Percentiles rank a stretch among this genome's conserved stretches.
Evolutionary conservation across 2,113 vertebrate species (phyloP).

Genomic region (Charadrius vociferus): DNA sequence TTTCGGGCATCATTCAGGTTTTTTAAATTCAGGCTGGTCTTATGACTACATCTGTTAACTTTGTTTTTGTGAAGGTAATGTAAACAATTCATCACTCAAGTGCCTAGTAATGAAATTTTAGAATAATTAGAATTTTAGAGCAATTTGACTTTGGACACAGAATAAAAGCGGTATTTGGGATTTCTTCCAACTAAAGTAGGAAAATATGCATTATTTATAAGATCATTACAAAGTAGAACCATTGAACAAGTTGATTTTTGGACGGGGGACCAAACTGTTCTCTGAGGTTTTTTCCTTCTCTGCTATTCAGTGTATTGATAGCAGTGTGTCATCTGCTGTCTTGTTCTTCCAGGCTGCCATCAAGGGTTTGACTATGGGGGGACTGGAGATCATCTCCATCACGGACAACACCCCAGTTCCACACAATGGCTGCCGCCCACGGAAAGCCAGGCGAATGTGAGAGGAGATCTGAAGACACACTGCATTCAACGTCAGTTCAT

Average conservation of each 20-base stretch:
- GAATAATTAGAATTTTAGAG: background rate
- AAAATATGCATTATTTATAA: background rate
- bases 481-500: background rate
- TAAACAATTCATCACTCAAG: background rate
- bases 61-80: background rate
- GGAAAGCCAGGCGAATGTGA: constrained; percentile 87
- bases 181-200: background rate
- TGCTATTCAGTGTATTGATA: background rate
- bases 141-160: background rate
- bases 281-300: background rate
- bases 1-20: background rate
- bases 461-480: background rate
- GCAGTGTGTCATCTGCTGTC: background rate
- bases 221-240: background rate
- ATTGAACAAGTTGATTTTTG: background rate
- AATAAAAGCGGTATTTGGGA: background rate
- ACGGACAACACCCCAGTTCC: constrained; percentile 93
- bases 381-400: constrained; percentile 93
- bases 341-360: constrained; percentile 85
- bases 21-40: background rate
- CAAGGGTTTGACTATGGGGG: constrained; percentile 92
- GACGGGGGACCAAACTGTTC: background rate
- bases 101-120: background rate
- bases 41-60: background rate
- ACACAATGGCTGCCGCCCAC: constrained; percentile 95